Evolutionary conservation across 2,797 vertebrate genomes (phyloP).

Genomic region (Clarias platycephalus): DNA sequence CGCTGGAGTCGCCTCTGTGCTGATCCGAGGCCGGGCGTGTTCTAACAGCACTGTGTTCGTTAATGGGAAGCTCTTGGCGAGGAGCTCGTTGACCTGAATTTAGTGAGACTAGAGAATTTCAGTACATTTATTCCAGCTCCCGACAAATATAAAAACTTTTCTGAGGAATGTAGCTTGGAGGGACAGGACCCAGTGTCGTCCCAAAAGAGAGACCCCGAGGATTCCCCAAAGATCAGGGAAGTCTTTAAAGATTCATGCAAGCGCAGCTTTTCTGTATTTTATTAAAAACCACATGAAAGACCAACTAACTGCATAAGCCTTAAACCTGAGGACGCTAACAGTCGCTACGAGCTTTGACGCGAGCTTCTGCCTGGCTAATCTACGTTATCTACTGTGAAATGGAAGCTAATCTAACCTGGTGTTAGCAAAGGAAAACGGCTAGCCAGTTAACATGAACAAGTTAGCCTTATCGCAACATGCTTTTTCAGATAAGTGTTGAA

Average conservation of each 20-base stretch:
- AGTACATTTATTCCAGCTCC: not conserved
- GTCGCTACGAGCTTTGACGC: not conserved
- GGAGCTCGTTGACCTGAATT: not conserved
- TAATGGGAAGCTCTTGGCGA: too few relatives aligned
- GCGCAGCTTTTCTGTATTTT: not conserved
- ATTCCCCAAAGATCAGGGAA: not conserved
- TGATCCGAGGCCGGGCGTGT: not conserved
- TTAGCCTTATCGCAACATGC: too few relatives aligned
- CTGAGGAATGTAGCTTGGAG: not conserved
- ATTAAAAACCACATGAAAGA: not conserved
- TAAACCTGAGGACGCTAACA: not conserved
- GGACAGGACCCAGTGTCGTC: not conserved
- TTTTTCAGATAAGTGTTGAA: too few relatives aligned
- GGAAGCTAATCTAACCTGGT: not conserved
- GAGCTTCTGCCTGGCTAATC: not conserved
- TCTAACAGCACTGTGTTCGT: not conserved
- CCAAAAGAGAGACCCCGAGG: not conserved
- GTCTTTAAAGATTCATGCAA: not conserved
- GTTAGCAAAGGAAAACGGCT: not conserved
- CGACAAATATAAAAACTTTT: not conserved
- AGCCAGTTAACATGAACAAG: too few relatives aligned
- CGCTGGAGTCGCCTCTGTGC: not conserved
- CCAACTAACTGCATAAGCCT: not conserved
- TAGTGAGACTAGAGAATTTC: not conserved
- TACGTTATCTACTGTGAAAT: not conserved